Evolutionary conservation across 1,140 invertebrate genomes (phyloP).

Genomic region (Platyscapa corneri): DNA sequence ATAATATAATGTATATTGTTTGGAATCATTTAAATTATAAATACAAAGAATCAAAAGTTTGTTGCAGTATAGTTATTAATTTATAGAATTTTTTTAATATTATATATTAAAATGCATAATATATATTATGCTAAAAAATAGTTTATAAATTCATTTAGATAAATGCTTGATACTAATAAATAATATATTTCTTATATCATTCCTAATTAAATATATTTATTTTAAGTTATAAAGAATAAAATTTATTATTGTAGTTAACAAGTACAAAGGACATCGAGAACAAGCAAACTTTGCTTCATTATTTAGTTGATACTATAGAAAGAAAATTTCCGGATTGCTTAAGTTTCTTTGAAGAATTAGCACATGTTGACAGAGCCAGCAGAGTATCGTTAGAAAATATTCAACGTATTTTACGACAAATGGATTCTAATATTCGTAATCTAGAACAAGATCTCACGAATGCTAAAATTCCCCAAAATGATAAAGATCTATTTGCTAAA

Average conservation of each 20-base stretch:
- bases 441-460: slow-evolving; percentile 92
- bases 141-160: no score
- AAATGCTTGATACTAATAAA: no score
- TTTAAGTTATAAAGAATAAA: no score
- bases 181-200: no score
- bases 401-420: slow-evolving; percentile 88
- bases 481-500: slow-evolving; percentile 87
- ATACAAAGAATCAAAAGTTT: no score
- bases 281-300: slow-evolving; percentile 94
- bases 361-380: slow-evolving; percentile 88
- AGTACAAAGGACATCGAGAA: slow-evolving; percentile 96
- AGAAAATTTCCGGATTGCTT: slow-evolving; percentile 90
- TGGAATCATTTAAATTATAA: no score
- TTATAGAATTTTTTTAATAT: no score
- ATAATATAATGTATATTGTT: not conserved
- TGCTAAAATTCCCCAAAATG: slow-evolving; percentile 82
- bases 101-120: no score
- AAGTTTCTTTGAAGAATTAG: slow-evolving; percentile 89
- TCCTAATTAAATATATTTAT: no score
- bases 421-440: slow-evolving; percentile 90
- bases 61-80: no score
- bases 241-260: slow-evolving; percentile 79
- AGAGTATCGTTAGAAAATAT: slow-evolving; percentile 90
- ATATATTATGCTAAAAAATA: no score
- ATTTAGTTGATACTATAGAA: slow-evolving; percentile 91